These are phyloP conservation scores for Calidris pygmaea DNA, from an alignment of 2,113 vertebrate genomes.

Conservation along the genomic window DNA sequence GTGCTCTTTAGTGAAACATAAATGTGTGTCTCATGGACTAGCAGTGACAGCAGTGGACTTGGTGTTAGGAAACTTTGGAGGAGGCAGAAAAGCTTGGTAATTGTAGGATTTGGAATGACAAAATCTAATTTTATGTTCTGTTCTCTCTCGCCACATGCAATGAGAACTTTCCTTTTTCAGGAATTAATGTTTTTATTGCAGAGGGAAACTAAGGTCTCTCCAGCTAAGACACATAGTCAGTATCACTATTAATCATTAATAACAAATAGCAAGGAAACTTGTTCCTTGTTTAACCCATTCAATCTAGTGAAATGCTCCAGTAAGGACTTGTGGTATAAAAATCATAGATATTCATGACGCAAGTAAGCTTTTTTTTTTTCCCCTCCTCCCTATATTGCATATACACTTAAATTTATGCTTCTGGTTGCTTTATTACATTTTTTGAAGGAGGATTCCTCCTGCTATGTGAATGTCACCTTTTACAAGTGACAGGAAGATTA, in stretches of 20 bases:
- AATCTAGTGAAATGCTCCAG: neutral
- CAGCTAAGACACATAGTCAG: neutral
- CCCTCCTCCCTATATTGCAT: neutral
- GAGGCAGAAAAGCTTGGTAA: neutral
- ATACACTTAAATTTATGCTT: neutral
- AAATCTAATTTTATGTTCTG: neutral
- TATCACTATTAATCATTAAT: neutral
- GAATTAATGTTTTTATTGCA: neutral
- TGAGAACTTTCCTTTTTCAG: neutral
- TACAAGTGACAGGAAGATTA: conserved; percentile 38
- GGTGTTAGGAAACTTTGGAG: neutral
- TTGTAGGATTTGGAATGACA: neutral
- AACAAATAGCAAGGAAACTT: neutral
- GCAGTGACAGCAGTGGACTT: neutral
- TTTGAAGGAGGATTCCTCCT: conserved; percentile 18
- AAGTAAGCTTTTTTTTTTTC: neutral
- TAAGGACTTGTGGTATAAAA: neutral
- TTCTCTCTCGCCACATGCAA: neutral
- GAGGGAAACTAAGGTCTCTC: neutral
- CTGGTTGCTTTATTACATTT: neutral
- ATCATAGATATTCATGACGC: neutral
- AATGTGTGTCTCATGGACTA: accelerated
- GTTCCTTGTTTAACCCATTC: neutral
- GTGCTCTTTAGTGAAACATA: neutral
- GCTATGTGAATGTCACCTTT: conserved; percentile 6